phyloP scores from a whole-genome alignment of 2,797 vertebrate genomes.

The Yasuhikotakia modesta region DNA sequence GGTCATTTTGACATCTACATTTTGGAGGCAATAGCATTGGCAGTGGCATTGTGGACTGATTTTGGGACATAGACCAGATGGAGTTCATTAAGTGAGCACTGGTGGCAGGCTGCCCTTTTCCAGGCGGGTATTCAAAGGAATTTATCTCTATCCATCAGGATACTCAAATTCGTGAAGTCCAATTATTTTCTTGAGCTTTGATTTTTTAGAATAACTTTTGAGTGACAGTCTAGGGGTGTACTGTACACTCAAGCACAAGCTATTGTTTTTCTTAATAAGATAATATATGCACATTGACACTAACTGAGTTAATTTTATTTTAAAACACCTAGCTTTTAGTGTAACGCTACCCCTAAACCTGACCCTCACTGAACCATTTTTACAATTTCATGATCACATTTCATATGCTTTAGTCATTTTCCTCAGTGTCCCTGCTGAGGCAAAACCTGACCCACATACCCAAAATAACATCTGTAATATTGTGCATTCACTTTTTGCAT shows the following conservation, averaged over 20 bases:
- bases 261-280: neutral
- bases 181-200: slow-evolving; percentile 67
- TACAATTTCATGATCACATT: neutral
- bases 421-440: neutral
- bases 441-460: slow-evolving; percentile 1
- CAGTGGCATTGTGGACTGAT: slow-evolving; percentile 47
- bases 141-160: slow-evolving; percentile 72
- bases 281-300: neutral
- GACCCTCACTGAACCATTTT: neutral
- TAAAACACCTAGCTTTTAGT: too few species aligned
- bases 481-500: too few species aligned
- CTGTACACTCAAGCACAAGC: slow-evolving; percentile 65
- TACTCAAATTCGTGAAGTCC: slow-evolving; percentile 76
- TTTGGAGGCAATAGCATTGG: slow-evolving; percentile 62
- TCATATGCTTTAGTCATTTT: neutral
- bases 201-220: slow-evolving; percentile 46
- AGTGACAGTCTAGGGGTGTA: too few species aligned
- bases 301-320: neutral
- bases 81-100: slow-evolving; percentile 80
- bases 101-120: slow-evolving; percentile 74
- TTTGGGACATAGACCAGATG: slow-evolving; percentile 76
- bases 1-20: slow-evolving; percentile 73
- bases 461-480: slow-evolving; percentile 38
- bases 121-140: slow-evolving; percentile 76
- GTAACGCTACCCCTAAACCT: neutral